phyloP scores from a whole-genome alignment of 35 echinoderm and acorn worm genomes.

The Ophioderma brevispina region DNA sequence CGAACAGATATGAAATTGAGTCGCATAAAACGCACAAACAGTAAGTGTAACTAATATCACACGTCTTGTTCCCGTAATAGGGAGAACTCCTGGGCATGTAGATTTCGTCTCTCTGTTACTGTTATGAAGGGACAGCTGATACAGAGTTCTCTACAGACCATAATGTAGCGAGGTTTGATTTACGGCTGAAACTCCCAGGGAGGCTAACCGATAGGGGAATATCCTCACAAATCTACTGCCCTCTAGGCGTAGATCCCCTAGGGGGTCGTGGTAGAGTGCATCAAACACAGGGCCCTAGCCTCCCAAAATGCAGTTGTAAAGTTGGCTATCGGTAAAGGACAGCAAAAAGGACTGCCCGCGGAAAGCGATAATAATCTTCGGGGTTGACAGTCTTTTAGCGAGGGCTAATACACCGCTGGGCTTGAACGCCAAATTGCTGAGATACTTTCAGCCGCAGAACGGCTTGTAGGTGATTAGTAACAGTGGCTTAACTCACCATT shows the following conservation, averaged over 20 bases:
- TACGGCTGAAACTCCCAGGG: not conserved
- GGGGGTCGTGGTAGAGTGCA: not conserved
- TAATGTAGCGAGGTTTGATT: not conserved
- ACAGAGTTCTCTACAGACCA: not conserved
- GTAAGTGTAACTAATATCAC: not conserved
- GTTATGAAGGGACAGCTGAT: not conserved
- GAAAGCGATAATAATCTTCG: not conserved
- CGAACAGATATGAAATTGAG: not conserved
- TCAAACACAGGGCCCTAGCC: not conserved
- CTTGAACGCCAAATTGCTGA: not conserved
- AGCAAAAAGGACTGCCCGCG: not conserved
- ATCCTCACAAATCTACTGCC: not conserved
- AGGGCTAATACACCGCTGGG: slow-evolving; percentile 1
- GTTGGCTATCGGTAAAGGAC: not conserved
- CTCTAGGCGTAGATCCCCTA: not conserved
- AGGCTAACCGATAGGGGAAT: not conserved
- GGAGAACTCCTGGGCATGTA: not conserved
- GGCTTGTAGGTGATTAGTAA: slow-evolving; percentile 6
- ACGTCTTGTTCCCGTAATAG: not conserved
- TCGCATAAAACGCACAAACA: not conserved
- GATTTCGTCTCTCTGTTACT: not conserved
- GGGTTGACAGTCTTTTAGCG: slow-evolving; percentile 1
- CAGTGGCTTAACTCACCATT: not conserved
- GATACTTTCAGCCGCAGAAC: not conserved
- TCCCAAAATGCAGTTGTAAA: not conserved